Evolutionary conservation across 2,888 invertebrate species (phyloP), one percentile per base, ranked within the genome.

Genomic region (Drosophila aldrichi): DNA sequence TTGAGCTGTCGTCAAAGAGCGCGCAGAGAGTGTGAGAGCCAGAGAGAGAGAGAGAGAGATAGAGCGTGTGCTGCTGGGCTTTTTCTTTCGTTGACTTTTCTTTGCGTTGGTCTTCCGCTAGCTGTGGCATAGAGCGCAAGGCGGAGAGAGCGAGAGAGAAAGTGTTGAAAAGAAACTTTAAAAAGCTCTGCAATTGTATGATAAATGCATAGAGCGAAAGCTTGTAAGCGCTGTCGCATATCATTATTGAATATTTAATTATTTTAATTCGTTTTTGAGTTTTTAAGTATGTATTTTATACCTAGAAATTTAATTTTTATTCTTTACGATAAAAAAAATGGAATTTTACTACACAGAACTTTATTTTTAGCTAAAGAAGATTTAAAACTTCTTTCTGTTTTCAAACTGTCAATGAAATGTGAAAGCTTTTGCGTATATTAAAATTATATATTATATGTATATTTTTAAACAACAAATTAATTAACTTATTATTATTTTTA

Each of bases 401-500:
- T 29, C 29, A 29, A 29, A 8, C 12, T 36, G 20, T 22, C 20
- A 22, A 22, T 22, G 20, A 22, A 22, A 22, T 22, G 1, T 22
- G n/a, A n/a, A n/a, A n/a, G n/a, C n/a, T n/a, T n/a, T n/a, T n/a
- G n/a, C 32, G 9, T 32, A 10, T 10, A 3, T 32, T 32, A 10
- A 32, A 32, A 32, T 32, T 10, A 10, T 10, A 8, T 6, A 29
- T 8, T 29, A 29, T 8, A 29, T 29, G 8, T 29, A 29, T 29
- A 8, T 29, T 29, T 29, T 8, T 29, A 29, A 66, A 49, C n/a
- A 14, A 7, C 22, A 51, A 69, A 52, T 14, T 9, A 38, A 56
- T 60, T 71, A 7, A 0, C 3, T 66, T 44, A 40, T 5, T 77
- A 75, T 71, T 76, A 77, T 14, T 56, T n/a, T 51, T 2, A 4